Evolutionary conservation across 2,888 invertebrate genomes (phyloP), one percentile per base, ranked within the genome.

Genomic region (Mesorhabditis spiculigera): DNA sequence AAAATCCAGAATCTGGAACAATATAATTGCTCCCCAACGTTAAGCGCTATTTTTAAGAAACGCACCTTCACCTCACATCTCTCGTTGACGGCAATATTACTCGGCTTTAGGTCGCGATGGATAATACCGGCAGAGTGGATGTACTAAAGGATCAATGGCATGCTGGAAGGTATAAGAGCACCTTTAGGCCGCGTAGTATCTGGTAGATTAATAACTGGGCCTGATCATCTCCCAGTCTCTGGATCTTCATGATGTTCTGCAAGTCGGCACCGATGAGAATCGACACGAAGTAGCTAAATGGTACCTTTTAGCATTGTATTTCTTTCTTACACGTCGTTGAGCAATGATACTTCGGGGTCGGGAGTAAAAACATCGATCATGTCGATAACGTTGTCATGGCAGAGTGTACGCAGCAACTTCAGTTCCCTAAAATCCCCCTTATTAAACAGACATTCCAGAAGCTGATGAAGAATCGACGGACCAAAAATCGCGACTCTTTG

Each of bases 181-280:
- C 88, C 88, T 98, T 98, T 10, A 98, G 90, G 5, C 96, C 97
- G 73, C 98, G 90, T 63, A 98, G 90, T 78, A 98, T 96, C 89
- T 98, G 98, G 88, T 98, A 98, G 13, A 98, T 92, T 81, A 98
- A 90, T 87, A 98, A 97, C 87, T 97, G 96, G 3, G 98, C 96
- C 88, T 98, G 98, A 86, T 98, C 97, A 88, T 97, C 96, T 0
- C 93, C 93, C 5, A 98, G 90, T 85, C 92, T 92, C 87, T 98
- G 98, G 66, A 97, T 97, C 83, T 94, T 92, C 71, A 98, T 92
- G 82, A 98, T 97, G 86, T 96, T 96, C 88, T 97, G 96, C 71
- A 98, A 90, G 89, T 98, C 98, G 41, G 97, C 96, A 67, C 97
- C 97, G 96, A 98, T 97, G 78, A 98, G 89, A 87, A 95, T 94